Conservation (phyloP, 1,140 invertebrate genomes). For the Drosophila prosaltans region DNA sequence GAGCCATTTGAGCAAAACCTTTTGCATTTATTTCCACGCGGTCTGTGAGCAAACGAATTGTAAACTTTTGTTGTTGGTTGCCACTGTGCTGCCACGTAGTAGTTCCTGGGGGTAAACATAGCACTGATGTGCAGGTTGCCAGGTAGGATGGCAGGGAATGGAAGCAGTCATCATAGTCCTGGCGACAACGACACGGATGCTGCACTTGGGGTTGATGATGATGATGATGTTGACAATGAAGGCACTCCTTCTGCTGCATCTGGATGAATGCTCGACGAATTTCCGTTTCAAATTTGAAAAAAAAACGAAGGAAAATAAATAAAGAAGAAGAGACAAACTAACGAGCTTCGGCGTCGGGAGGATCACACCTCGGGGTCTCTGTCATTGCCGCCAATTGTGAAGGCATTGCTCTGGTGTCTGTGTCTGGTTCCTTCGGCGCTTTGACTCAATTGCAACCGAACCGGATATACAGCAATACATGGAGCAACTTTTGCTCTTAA, state of each 20-base stretch:
- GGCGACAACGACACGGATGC: conserved; percentile 37
- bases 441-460: conserved; percentile 47
- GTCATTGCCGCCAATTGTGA: conserved; percentile 39
- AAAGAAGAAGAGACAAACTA: conserved; percentile 47
- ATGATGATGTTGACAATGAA: conserved; percentile 19
- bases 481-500: conserved; percentile 27
- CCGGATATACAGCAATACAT: conserved; percentile 68
- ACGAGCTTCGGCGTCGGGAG: conserved; percentile 49
- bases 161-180: conserved; percentile 27
- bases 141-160: background rate
- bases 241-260: conserved; percentile 19
- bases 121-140: conserved; percentile 10
- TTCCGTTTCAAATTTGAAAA: conserved; percentile 73
- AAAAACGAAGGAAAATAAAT: conserved; percentile 11
- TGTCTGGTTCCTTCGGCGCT: conserved; percentile 38
- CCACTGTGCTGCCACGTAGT: conserved; percentile 32
- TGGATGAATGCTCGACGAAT: conserved; percentile 26
- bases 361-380: conserved; percentile 46
- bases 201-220: conserved; percentile 30
- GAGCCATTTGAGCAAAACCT: conserved; percentile 36
- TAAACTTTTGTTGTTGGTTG: conserved; percentile 44
- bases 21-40: conserved; percentile 50
- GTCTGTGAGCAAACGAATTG: conserved; percentile 44
- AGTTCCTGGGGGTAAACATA: conserved; percentile 27
- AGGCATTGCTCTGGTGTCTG: conserved; percentile 44